Percentiles rank a stretch among this genome's conserved stretches.
phyloP scores from a whole-genome alignment of 2,888 invertebrate genomes.

The Lithophane semibrunnea region DNA sequence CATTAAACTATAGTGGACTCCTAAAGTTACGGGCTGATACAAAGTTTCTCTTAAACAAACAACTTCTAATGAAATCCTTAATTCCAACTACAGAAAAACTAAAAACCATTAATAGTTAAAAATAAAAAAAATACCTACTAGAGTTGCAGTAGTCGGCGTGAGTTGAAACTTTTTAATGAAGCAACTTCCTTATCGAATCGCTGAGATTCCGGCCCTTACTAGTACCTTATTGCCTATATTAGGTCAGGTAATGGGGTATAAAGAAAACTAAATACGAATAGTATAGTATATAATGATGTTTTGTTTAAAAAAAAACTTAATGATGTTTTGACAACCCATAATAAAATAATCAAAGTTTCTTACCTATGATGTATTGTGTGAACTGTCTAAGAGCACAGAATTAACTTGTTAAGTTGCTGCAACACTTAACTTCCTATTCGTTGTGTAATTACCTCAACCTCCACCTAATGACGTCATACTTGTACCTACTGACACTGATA shows the following conservation, averaged over 20 bases:
- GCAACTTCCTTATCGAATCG: slow-evolving; percentile 21
- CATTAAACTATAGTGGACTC: neutral
- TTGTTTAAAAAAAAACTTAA: neutral
- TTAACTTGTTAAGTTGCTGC: neutral
- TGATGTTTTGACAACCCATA: neutral
- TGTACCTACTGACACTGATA: slow-evolving; percentile 38
- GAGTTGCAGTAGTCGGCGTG: neutral
- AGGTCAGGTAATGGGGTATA: too few relatives aligned
- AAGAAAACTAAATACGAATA: too few relatives aligned
- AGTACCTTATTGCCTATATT: neutral
- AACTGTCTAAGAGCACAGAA: neutral
- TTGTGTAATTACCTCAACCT: slow-evolving; percentile 25
- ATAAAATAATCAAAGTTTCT: neutral
- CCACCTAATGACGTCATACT: slow-evolving; percentile 11
- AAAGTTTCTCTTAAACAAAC: neutral
- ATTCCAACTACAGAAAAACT: neutral
- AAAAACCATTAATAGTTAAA: slow-evolving; percentile 23
- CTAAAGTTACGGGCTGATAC: neutral
- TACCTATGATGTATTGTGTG: neutral
- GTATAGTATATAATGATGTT: too few relatives aligned
- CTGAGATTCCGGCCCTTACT: neutral
- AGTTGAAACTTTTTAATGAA: slow-evolving; percentile 50
- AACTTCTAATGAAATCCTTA: slow-evolving; percentile 14
- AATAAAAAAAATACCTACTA: slow-evolving; percentile 34
- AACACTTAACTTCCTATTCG: slow-evolving; percentile 18